Evolutionary conservation across 2,888 invertebrate species (phyloP).

Genomic region (Calameuta filiformis): DNA sequence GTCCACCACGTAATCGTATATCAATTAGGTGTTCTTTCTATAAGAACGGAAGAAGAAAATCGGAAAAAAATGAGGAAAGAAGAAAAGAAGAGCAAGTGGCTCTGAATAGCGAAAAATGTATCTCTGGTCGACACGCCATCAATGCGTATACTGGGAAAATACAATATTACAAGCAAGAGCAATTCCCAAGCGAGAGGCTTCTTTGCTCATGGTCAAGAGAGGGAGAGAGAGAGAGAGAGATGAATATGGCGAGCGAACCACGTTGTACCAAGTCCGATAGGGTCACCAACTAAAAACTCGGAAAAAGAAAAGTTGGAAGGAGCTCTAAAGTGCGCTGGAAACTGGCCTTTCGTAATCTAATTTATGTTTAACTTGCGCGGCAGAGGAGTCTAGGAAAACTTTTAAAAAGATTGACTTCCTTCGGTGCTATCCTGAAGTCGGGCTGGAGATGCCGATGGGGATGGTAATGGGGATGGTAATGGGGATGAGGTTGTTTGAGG

Average conservation of each 20-base stretch:
- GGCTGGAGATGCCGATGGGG: neutral
- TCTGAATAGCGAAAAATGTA: neutral
- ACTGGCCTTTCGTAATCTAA: conserved; percentile 55
- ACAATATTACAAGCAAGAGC: neutral
- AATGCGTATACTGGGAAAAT: neutral
- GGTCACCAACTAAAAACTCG: neutral
- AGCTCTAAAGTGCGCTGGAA: conserved; percentile 21
- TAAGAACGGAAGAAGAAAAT: no score
- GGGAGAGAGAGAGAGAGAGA: neutral
- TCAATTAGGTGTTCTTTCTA: neutral
- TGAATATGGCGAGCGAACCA: neutral
- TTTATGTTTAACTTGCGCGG: conserved; percentile 58
- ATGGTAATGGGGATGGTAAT: neutral
- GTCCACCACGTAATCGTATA: neutral
- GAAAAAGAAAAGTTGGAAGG: conserved; percentile 23
- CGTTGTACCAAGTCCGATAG: neutral
- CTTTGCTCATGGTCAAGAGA: neutral
- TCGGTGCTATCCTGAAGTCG: neutral
- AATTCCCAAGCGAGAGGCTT: neutral
- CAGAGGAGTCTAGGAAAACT: conserved; percentile 43
- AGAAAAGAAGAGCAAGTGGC: neutral
- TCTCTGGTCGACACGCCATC: neutral
- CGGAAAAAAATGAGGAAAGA: neutral
- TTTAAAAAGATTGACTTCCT: conserved; percentile 60
- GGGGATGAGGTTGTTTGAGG: neutral